Base-by-base conservation (phyloP, 2,888 invertebrate species). In the Rotaria magnacalcarata region DNA sequence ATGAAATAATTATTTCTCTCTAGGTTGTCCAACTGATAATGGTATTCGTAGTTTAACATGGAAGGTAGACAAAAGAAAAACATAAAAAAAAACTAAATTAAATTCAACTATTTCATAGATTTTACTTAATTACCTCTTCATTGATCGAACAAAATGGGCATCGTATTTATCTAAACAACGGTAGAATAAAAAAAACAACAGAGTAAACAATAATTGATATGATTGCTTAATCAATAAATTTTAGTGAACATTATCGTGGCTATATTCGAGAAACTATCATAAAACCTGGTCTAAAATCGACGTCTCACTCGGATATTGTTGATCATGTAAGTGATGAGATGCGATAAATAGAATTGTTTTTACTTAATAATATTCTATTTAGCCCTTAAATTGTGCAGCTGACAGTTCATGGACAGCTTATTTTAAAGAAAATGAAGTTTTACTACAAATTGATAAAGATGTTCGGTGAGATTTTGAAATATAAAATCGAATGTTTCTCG, bases 401-500 rank as follows among this genome's bases (percentile, higher is more conserved):
- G 95, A 96, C 88, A 97, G 97, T 90, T 94, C 96, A 84, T 99
- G 99, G 99, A 94, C 94, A 89, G 94, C 94, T 6, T 98, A 94
- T 91, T 99, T 99, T 91, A 95, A 95, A 90, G 98, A 99, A 91
- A 99, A 99, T 91, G 97, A 98, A 92, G 96, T 97, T 87, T 92
- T 99, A 74, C 92, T 97, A 80, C 99, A 99, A 93, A 98, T 99
- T 89, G 97, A 98, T 91, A 98, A 97, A 91, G 97, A 97, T 92
- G 97, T 96, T 84, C 93, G 96, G 80, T 80, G 3, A 10, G 80
- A 60, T 47, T 47, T 60, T 43, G 1, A 16, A 52, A 58, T n/a
- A n/a, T 14, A 21, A 41, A 75, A 75, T 43, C 0, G 1, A 10
- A 47, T 47, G 7, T 47, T 47, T 34, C 34, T 34, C 34, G 34